Conservation (phyloP, 2,113 vertebrate species). For the Bucco capensis region DNA sequence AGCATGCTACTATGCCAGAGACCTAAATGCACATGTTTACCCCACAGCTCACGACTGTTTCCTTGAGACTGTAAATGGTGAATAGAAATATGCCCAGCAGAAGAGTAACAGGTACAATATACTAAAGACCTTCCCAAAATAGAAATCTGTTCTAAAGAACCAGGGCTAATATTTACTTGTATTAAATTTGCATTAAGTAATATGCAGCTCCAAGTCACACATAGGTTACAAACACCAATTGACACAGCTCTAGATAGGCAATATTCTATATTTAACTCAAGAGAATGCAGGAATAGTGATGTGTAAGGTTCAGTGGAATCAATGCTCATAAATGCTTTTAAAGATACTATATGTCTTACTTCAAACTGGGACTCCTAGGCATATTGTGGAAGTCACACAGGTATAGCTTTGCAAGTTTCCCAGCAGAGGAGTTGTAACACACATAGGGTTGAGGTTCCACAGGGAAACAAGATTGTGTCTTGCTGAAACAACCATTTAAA, state of each 20-base stretch:
- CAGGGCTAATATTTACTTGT: background rate
- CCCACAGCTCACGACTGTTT: slow-evolving; percentile 11
- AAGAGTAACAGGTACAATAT: background rate
- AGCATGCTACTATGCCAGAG: background rate
- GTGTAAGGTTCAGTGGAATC: background rate
- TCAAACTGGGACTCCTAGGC: background rate
- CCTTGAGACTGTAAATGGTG: background rate
- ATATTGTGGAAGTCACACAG: background rate
- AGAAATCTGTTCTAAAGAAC: background rate
- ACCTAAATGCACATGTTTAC: background rate
- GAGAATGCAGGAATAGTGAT: background rate
- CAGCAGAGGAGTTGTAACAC: background rate
- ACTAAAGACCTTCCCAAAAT: background rate
- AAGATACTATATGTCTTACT: background rate
- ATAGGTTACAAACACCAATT: background rate
- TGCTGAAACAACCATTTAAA: background rate
- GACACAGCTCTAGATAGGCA: background rate
- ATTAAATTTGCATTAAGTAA: background rate
- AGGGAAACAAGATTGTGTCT: background rate
- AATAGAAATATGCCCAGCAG: background rate
- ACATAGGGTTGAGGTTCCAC: background rate
- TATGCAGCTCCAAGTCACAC: background rate
- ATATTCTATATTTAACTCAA: background rate
- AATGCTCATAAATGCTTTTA: background rate
- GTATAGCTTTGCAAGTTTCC: background rate